A percentile compares a stretch with the other conserved stretches of the same genome.
These are phyloP conservation scores for Danio aesculapii DNA, from an alignment of 2,797 vertebrate genomes.

Conservation along the genomic window DNA sequence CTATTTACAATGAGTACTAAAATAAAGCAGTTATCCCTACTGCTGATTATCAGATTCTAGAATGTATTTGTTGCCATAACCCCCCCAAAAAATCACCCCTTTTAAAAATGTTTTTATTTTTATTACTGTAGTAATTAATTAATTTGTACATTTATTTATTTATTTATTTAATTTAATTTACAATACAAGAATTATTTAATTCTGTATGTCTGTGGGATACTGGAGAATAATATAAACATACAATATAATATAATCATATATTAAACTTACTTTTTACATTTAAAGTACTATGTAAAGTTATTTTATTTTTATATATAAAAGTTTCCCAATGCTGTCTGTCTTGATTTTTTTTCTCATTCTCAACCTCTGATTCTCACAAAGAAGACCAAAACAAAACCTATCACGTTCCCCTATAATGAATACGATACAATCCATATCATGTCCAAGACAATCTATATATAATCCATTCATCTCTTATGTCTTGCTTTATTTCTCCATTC, in stretches of 20 bases:
- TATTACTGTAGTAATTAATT: too few relatives aligned
- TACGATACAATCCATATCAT: conserved; percentile 9
- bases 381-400: conserved; percentile 1
- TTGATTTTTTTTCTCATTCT: background rate
- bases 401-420: conserved; percentile 10
- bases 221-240: background rate
- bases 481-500: conserved; percentile 19
- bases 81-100: too few relatives aligned
- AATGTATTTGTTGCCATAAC: too few relatives aligned
- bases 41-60: too few relatives aligned
- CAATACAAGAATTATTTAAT: too few relatives aligned
- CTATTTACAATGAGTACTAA: too few relatives aligned
- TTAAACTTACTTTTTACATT: background rate
- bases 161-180: too few relatives aligned
- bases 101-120: too few relatives aligned
- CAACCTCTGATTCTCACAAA: background rate
- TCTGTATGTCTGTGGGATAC: background rate
- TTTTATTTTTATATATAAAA: background rate
- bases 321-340: background rate
- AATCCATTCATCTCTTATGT: conserved; percentile 5
- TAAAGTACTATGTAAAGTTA: background rate
- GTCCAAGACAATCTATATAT: conserved; percentile 30
- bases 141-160: too few relatives aligned
- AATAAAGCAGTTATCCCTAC: too few relatives aligned
- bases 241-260: background rate